Evolutionary conservation across 2,888 invertebrate genomes (phyloP), one percentile per base, ranked within the genome.

Genomic region (Agriopis leucophaearia): DNA sequence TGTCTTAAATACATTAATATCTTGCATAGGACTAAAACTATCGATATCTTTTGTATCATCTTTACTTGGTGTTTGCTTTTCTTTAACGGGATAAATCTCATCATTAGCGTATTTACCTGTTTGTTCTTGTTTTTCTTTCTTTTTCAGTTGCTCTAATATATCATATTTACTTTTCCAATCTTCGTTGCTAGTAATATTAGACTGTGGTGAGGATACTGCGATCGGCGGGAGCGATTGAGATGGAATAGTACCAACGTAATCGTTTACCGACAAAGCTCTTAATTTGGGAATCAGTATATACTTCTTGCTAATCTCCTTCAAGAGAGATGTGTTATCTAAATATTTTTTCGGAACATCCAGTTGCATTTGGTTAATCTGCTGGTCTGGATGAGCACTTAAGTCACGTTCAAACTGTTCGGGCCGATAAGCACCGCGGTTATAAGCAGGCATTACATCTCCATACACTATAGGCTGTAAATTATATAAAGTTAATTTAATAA

Each of bases 161-260:
- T 89, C 86, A 67, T 94, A 94, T 84, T 94, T 94, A 70, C 84
- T 90, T 79, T 86, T 91, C 94, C 94, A 94, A 74, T 92, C 90
- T 36, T 65, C 70, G 66, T 82, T 85, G 47, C 85, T 81, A 61
- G 78, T 75, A 15, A 70, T 58, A 69, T 65, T 74, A 8, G 77
- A 15, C 35, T 66, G 70, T 1, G 51, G 59, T 45, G 59, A 45
- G 60, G 74, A 27, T 50, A 66, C 50, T 16, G 69, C 12, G 8
- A 60, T 40, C 5, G 59, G 13, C 47, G 71, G 42, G 40, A 61
- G 16, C 3, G 65, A 51, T n/a, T 63, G 63, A 12, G 70, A 47
- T 56, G 63, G 47, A 63, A 66, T 68, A 52, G 72, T 67, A 38
- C 69, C 71, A 40, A 75, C 15, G 61, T 68, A 74, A 67, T 78